Base-by-base conservation (phyloP, 2,113 vertebrate genomes). In the Murina feae region DNA sequence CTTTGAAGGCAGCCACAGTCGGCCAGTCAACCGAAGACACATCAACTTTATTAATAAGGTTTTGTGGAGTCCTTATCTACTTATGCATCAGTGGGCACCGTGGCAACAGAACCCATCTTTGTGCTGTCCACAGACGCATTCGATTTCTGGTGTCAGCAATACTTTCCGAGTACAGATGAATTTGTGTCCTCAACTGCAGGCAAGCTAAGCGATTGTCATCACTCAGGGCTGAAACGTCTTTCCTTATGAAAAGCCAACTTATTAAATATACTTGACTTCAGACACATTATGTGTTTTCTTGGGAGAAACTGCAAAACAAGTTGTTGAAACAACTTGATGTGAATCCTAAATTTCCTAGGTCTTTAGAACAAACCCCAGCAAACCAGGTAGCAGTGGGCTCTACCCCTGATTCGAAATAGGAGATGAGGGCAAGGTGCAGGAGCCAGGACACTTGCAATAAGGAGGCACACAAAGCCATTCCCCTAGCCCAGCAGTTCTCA, bases 21-120 rank as follows among this genome's bases (percentile, higher is more conserved):
- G 97, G 72, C 88, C 85, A 93, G 96, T 75, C 95, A 94, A 79
- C 93, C 88, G 93, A 92, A 90, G 88, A 71, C 80, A 88, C 78
- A 92, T 85, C 85, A 44, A 32, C 85, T 88, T 94, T 96, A 95
- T 96, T 95, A 97, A 92, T 82, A 85, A 86, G 90, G 90, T 51
- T 53, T 71, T 63, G 32, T 66, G 39, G 72, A n/a, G n/a, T 37
- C 78, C 69, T 92, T 96, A 96, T 97, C 96, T 78, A 35, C 47
- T 35, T 85, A 74, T 63, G 86, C 28, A 92, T 90, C 93, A 69
- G 17, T 35, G 13, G 30, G 42, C 21, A 37, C 51, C 49, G 76
- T 84, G 39, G 93, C 76, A 92, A 94, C 83, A 51, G 47, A 51
- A 8, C 39, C 28, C 51, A 30, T 86, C 87, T 91, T 65, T 0